Evolutionary conservation across 2,888 invertebrate genomes (phyloP).

Genomic region (Xylocampa areola): DNA sequence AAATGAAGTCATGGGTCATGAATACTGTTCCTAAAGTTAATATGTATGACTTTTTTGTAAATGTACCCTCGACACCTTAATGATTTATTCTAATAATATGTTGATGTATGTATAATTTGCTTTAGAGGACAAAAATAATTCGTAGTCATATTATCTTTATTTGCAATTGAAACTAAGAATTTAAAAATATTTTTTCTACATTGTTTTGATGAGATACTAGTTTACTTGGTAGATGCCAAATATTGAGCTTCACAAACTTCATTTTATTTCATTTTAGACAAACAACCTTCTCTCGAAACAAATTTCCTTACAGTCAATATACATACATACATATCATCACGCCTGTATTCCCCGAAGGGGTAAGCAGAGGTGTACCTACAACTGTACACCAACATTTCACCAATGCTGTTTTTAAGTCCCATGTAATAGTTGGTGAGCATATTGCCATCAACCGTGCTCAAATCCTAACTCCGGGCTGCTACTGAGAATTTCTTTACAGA

Average conservation of each 20-base stretch:
- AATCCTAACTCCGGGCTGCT: too few species aligned
- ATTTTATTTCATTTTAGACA: neutral
- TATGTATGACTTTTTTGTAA: neutral
- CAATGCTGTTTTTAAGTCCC: too few species aligned
- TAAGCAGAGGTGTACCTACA: too few species aligned
- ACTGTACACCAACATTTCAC: too few species aligned
- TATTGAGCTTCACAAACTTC: neutral
- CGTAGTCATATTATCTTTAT: constrained; percentile 16
- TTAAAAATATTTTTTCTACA: constrained; percentile 1
- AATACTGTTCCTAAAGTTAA: constrained; percentile 1
- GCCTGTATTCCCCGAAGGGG: too few species aligned
- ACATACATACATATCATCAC: too few species aligned
- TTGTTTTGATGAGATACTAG: too few species aligned
- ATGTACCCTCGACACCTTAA: neutral
- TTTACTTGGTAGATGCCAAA: neutral
- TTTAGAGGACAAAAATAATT: constrained; percentile 11
- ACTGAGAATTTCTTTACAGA: too few species aligned
- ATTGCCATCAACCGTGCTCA: too few species aligned
- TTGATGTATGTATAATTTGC: constrained; percentile 20
- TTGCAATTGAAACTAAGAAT: constrained; percentile 20
- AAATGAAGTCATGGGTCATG: constrained; percentile 3
- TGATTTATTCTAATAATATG: constrained; percentile 25
- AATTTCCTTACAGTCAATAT: too few species aligned
- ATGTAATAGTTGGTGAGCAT: too few species aligned
- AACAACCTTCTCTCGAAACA: neutral